Evolutionary conservation across 2,113 vertebrate species (phyloP).

Genomic region (Lanius collurio): DNA sequence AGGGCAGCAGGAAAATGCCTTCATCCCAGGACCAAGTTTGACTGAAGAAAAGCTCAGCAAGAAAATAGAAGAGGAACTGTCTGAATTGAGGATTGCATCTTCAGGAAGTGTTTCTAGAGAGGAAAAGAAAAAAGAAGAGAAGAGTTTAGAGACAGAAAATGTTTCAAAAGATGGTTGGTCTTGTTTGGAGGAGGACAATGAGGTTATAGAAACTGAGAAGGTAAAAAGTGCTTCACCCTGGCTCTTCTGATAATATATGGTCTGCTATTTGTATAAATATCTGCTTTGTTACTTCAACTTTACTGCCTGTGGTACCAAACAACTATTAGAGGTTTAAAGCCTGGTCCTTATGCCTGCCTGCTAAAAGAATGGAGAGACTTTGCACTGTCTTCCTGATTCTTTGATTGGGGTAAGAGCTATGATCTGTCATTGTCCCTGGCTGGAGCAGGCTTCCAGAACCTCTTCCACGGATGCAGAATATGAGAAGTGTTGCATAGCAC

Average conservation of each 20-base stretch:
- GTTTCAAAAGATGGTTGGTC: not conserved
- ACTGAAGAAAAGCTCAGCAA: not conserved
- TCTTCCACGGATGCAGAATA: not conserved
- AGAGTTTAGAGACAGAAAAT: not conserved
- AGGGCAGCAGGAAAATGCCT: not conserved
- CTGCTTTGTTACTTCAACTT: not conserved
- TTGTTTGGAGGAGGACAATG: not conserved
- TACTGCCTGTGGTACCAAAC: not conserved
- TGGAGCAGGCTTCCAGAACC: not conserved
- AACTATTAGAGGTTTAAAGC: not conserved
- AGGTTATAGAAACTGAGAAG: not conserved
- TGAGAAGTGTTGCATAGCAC: not conserved
- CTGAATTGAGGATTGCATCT: not conserved
- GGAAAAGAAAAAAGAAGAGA: not conserved
- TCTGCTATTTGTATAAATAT: not conserved
- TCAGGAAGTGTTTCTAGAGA: not conserved
- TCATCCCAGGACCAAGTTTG: not conserved
- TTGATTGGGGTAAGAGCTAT: not conserved
- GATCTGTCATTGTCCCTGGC: not conserved
- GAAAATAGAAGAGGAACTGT: slow-evolving; percentile 18
- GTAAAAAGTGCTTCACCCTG: not conserved
- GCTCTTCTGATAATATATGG: not conserved
- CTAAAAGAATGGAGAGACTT: not conserved
- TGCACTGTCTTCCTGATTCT: not conserved
- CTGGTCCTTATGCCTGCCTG: not conserved